Evolutionary conservation across 2,888 invertebrate genomes (phyloP).

Genomic region (Rhodophaea formosa): DNA sequence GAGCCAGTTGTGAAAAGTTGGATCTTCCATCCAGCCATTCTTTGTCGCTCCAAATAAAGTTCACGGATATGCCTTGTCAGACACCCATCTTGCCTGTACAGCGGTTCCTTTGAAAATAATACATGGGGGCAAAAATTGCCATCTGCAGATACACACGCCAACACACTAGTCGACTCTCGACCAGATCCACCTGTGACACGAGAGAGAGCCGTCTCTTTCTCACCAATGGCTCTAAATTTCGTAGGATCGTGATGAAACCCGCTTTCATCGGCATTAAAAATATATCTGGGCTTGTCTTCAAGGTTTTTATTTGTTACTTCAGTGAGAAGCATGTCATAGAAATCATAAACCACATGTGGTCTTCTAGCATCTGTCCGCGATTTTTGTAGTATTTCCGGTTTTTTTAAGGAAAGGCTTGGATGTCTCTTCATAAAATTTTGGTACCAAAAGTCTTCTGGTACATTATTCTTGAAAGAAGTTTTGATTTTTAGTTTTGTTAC

Average conservation of each 20-base stretch:
- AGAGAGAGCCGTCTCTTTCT: neutral
- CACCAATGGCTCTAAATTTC: neutral
- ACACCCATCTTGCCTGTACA: constrained; percentile 7
- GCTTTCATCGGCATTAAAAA: neutral
- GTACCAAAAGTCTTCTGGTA: neutral
- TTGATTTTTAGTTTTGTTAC: neutral
- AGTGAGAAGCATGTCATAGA: neutral
- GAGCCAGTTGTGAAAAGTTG: neutral
- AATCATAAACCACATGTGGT: neutral
- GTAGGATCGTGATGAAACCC: neutral
- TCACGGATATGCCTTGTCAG: constrained; percentile 16
- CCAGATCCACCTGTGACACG: neutral
- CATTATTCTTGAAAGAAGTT: neutral
- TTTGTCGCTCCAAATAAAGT: constrained; percentile 17
- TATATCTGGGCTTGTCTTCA: neutral
- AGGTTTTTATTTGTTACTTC: neutral
- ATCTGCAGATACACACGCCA: constrained; percentile 11
- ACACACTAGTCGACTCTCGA: constrained; percentile 16
- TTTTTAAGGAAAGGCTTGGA: neutral
- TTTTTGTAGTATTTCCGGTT: neutral
- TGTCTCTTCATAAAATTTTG: neutral
- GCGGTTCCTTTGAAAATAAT: constrained; percentile 17
- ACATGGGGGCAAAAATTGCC: constrained; percentile 15
- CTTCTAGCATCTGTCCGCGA: neutral
- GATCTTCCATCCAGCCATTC: constrained; percentile 18